Evolutionary conservation across 2,888 invertebrate genomes (phyloP), one percentile per base, ranked within the genome.

Genomic region (Eristalis intricaria): DNA sequence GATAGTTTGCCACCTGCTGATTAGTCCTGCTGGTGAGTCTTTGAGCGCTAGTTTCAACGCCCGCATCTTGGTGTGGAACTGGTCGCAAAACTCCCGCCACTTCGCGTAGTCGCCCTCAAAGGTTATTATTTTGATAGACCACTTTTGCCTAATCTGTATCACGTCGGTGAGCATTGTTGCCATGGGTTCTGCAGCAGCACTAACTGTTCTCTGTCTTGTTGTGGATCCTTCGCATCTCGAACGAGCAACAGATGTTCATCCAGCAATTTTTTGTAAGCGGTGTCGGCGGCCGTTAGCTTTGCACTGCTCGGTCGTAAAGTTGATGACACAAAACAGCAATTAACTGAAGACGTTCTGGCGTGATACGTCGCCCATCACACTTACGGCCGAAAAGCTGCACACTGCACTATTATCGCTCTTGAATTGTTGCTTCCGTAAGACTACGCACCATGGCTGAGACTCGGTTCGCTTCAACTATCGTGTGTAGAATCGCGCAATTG

Each of bases 71-170:
- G 38, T 40, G 4, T 43, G 11, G 23, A 65, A 65, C 13, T 40
- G 23, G 5, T 65, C 43, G 15, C 65, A 26, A 43, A 40, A 65
- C 13, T 65, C 40, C 2, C 26, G 23, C 65, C 26, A 65, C n/a
- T 65, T 65, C 22, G 65, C 23, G 4, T 11, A 56, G 19, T 68
- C 68, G 15, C 68, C 69, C n/a, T 50, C 29, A 19, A 69, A 69
- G 15, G 15, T 15, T 10, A 2, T 32, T 1, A 69, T n/a, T 19
- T 19, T 50, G 15, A 26, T 23, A 11, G 19, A 29, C 56, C 32
- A 29, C 50, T 56, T 56, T n/a, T 50, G 68, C 15, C 68, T 43
- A 43, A 69, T 56, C 19, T 56, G 69, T 4, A 50, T 50, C 7
- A 50, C 50, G 4, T 11, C 11, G 35, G 1, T 38, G 35, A 38